Conservation (phyloP, 2,888 invertebrate genomes). For the Tetranychus piercei region DNA sequence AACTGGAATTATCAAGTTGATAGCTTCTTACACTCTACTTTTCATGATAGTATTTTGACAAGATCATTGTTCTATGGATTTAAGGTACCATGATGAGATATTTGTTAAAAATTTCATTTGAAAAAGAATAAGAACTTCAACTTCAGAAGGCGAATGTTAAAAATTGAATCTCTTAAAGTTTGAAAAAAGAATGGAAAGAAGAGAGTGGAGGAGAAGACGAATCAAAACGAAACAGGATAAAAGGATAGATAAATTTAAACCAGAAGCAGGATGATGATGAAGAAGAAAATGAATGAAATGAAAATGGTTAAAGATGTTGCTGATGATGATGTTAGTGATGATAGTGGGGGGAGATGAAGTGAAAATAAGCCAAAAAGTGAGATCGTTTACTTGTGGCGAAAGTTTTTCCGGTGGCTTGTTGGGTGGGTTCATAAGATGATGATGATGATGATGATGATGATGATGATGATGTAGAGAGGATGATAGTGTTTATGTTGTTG, state of each 20-base stretch:
- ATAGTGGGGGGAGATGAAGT: neutral
- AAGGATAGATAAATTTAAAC: neutral
- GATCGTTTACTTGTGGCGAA: neutral
- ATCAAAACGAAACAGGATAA: neutral
- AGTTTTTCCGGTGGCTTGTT: neutral
- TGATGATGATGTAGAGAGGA: neutral
- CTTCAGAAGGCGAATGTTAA: neutral
- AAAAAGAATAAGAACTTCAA: too few species aligned
- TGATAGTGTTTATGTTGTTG: neutral
- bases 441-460: neutral
- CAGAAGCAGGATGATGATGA: neutral
- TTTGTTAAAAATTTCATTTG: too few species aligned
- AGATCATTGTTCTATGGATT: too few species aligned
- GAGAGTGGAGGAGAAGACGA: neutral
- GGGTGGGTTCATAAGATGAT: neutral
- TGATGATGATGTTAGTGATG: neutral
- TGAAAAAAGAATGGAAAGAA: neutral
- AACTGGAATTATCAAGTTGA: too few species aligned
- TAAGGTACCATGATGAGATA: too few species aligned
- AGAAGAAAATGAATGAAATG: neutral
- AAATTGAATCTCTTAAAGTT: neutral
- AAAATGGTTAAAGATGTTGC: neutral
- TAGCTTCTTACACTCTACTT: too few species aligned
- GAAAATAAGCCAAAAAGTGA: neutral
- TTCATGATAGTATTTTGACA: too few species aligned